These are phyloP conservation scores for Cynopterus sphinx DNA, from an alignment of 2,797 vertebrate species.

Conservation along the genomic window DNA sequence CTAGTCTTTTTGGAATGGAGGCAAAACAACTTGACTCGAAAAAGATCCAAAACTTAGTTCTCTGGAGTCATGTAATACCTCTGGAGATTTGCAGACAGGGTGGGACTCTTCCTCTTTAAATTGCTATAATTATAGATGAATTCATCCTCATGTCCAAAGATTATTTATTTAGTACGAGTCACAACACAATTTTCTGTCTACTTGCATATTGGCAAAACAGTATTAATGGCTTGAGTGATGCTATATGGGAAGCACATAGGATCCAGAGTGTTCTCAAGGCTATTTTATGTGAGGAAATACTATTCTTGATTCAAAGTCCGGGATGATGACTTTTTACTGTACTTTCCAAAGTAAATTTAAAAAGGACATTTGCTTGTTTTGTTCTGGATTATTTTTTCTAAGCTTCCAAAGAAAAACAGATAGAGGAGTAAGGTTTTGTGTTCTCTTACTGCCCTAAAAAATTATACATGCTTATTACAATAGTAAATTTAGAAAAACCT, in stretches of 20 bases:
- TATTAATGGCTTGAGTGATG: neutral
- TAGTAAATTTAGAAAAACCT: conserved; percentile 20
- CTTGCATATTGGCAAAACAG: neutral
- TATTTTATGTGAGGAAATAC: neutral
- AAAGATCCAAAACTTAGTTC: conserved; percentile 12
- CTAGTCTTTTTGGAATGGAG: conserved; percentile 37
- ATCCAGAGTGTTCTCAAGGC: neutral
- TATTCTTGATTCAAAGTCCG: conserved; percentile 17
- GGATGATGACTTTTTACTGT: neutral
- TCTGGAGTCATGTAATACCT: neutral
- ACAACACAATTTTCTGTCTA: conserved; percentile 32
- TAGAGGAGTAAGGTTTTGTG: neutral
- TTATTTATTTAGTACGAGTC: conserved; percentile 9
- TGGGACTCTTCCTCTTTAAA: conserved; percentile 26
- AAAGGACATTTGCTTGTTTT: conserved; percentile 6
- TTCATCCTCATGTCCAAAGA: neutral
- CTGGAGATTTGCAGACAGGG: conserved; percentile 23
- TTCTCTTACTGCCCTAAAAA: neutral
- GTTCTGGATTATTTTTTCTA: conserved; percentile 1
- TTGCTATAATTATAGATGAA: neutral
- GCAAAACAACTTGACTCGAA: conserved; percentile 1
- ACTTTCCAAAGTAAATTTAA: conserved; percentile 26
- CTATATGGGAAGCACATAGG: neutral
- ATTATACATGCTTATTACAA: neutral
- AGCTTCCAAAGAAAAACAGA: neutral